phyloP scores from a whole-genome alignment of 2,888 invertebrate genomes.

The Harpalus rufipes region DNA sequence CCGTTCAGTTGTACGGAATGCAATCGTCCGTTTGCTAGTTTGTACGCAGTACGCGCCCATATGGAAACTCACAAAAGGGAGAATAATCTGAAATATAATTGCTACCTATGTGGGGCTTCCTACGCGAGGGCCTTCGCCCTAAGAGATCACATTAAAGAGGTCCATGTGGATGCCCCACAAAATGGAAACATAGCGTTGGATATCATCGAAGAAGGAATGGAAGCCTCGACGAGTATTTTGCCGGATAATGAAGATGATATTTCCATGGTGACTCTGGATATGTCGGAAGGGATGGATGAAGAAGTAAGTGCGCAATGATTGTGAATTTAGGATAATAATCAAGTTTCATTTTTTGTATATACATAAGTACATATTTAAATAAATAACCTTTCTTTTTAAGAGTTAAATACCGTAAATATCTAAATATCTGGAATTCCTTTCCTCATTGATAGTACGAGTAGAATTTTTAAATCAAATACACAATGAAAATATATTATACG shows the following conservation, averaged over 20 bases:
- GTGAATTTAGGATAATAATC: not conserved
- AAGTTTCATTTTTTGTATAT: constrained; percentile 14
- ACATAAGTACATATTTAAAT: constrained; percentile 20
- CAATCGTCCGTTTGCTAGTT: constrained; percentile 87
- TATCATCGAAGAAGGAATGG: constrained; percentile 71
- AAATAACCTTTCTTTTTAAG: not conserved
- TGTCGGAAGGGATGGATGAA: constrained; percentile 57
- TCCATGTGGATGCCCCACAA: constrained; percentile 78
- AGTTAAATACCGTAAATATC: not conserved
- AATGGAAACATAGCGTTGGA: constrained; percentile 59
- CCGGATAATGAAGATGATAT: constrained; percentile 72
- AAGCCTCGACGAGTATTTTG: constrained; percentile 72
- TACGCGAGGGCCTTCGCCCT: constrained; percentile 88
- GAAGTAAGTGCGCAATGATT: constrained; percentile 52
- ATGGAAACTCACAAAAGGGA: constrained; percentile 86
- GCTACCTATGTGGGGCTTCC: constrained; percentile 86
- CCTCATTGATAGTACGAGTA: too few relatives aligned
- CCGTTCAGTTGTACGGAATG: constrained; percentile 89
- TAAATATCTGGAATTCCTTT: too few relatives aligned
- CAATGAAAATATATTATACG: too few relatives aligned
- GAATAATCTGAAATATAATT: constrained; percentile 85
- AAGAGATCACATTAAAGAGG: constrained; percentile 85
- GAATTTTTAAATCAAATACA: too few relatives aligned
- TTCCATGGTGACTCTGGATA: constrained; percentile 68
- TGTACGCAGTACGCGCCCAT: constrained; percentile 88